Conservation (phyloP, 2,113 vertebrate species). For the Guaruba guarouba region DNA sequence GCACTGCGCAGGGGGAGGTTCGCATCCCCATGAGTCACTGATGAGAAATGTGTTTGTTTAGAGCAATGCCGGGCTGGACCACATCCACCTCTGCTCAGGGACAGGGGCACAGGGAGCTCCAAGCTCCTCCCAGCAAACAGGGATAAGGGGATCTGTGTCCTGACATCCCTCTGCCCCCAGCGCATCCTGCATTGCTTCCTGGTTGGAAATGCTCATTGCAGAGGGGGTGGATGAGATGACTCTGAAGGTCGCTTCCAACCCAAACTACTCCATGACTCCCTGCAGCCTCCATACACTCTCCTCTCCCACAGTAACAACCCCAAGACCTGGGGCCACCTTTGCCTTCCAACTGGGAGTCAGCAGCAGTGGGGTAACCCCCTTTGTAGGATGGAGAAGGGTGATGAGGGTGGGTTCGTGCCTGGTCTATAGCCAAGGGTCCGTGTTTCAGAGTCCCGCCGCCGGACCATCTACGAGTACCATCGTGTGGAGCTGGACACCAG, state of each 20-base stretch:
- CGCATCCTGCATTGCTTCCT: background rate
- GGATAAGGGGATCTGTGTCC: background rate
- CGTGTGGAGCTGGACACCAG: slow-evolving; percentile 87
- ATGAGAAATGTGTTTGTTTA: background rate
- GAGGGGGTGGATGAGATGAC: background rate
- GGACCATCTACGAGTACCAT: slow-evolving; percentile 93
- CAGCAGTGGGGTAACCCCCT: background rate
- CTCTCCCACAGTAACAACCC: background rate
- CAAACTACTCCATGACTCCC: background rate
- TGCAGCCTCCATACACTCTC: fast-evolving
- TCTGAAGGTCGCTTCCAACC: background rate
- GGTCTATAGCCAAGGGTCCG: fast-evolving
- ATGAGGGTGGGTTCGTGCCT: background rate
- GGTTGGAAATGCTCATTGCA: background rate
- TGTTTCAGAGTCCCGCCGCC: slow-evolving; percentile 77
- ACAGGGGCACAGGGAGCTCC: background rate
- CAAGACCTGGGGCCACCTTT: background rate
- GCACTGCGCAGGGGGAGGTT: background rate
- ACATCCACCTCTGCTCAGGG: fast-evolving
- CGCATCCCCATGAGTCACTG: background rate
- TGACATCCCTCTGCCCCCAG: background rate
- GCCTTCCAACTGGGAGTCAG: background rate
- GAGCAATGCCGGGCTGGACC: background rate
- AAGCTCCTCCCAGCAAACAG: background rate
- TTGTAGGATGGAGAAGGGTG: background rate